These are phyloP conservation scores for Sebastes vulpes DNA, from an alignment of 2,797 vertebrate genomes.

Conservation along the genomic window DNA sequence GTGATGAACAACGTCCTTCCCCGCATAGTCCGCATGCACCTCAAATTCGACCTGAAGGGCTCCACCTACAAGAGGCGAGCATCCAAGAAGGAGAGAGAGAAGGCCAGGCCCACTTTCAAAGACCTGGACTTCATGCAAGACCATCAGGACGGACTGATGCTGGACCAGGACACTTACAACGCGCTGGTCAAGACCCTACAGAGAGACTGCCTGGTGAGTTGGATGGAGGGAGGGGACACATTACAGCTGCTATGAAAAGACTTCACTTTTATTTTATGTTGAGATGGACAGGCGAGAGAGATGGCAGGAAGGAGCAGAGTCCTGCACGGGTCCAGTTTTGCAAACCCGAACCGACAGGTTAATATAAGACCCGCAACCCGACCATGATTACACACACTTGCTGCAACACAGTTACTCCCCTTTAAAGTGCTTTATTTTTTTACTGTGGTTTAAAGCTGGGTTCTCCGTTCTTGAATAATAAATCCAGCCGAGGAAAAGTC, in stretches of 20 bases:
- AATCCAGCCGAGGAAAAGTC: slow-evolving; percentile 22
- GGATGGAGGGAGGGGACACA: neutral
- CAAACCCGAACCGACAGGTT: neutral
- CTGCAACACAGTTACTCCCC: fast-evolving
- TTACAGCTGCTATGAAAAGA: neutral
- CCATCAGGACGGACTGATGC: slow-evolving; percentile 91
- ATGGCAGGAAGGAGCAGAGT: neutral
- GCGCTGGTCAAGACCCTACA: slow-evolving; percentile 95
- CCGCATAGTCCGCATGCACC: slow-evolving; percentile 96
- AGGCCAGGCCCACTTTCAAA: slow-evolving; percentile 94
- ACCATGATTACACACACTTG: neutral
- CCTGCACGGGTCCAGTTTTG: neutral
- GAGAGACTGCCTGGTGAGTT: slow-evolving; percentile 95
- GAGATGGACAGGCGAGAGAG: slow-evolving; percentile 10
- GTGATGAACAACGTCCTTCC: slow-evolving; percentile 99
- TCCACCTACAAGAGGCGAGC: slow-evolving; percentile 97
- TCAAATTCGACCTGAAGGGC: slow-evolving; percentile 97
- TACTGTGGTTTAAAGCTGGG: neutral
- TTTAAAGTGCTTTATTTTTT: neutral
- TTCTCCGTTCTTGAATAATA: slow-evolving; percentile 12
- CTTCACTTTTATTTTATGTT: slow-evolving; percentile 68
- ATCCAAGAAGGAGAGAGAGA: slow-evolving; percentile 96
- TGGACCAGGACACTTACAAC: slow-evolving; percentile 94
- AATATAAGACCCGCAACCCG: neutral
- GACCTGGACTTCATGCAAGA: slow-evolving; percentile 99